Evolutionary conservation across 2,888 invertebrate genomes (phyloP).

Genomic region (Monoplex corrugatus): DNA sequence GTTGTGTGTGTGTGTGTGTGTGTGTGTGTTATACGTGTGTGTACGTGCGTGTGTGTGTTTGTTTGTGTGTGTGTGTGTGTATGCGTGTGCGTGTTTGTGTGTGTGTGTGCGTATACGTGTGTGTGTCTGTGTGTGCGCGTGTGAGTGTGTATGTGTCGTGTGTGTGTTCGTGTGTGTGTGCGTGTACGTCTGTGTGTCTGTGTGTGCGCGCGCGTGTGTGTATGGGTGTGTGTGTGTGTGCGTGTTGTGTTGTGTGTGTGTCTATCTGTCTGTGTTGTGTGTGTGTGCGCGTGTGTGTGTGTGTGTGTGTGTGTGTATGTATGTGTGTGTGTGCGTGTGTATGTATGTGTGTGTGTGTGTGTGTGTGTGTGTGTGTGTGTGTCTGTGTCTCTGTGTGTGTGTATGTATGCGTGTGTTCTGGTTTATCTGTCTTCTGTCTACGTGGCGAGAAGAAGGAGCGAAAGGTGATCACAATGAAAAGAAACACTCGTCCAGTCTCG

Average conservation of each 20-base stretch:
- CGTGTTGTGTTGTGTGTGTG: background rate
- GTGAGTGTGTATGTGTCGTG: background rate
- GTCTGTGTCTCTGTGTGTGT: background rate
- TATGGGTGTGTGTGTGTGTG: slow-evolving; percentile 25
- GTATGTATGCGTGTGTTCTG: background rate
- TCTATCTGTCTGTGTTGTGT: background rate
- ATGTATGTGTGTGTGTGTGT: slow-evolving; percentile 8
- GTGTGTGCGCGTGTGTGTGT: background rate
- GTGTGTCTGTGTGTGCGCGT: too few relatives aligned
- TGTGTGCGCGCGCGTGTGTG: slow-evolving; percentile 4
- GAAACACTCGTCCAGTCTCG: too few relatives aligned
- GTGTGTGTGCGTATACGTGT: too few relatives aligned
- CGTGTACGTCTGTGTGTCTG: background rate
- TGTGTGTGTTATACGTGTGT: too few relatives aligned
- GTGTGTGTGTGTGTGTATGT: slow-evolving; percentile 11
- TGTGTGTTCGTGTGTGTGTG: slow-evolving; percentile 15
- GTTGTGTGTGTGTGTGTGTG: too few relatives aligned
- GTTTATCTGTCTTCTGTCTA: too few relatives aligned
- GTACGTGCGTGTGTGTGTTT: too few relatives aligned
- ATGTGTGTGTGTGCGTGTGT: slow-evolving; percentile 14
- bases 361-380: slow-evolving; percentile 13
- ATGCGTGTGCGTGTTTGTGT: too few relatives aligned
- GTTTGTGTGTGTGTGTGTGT: too few relatives aligned
- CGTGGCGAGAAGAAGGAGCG: too few relatives aligned
- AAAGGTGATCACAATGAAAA: too few relatives aligned